These are phyloP conservation scores for Mormyrops attenuatus DNA, from an alignment of 2,797 vertebrate genomes.

Conservation along the genomic window DNA sequence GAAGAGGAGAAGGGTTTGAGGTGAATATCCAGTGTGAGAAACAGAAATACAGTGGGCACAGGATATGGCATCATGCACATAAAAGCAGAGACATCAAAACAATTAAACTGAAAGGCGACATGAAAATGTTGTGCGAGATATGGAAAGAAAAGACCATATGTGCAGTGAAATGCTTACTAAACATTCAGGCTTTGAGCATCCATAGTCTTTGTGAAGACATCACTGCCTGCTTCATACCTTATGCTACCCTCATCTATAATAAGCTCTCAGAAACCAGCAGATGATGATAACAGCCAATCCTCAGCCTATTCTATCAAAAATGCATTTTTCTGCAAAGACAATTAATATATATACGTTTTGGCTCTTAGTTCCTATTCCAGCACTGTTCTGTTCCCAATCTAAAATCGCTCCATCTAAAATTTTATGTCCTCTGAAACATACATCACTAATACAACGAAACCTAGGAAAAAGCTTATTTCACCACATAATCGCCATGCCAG, in stretches of 20 bases:
- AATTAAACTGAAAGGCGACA: background rate
- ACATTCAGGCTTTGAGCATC: background rate
- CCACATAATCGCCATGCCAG: background rate
- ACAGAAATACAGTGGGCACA: background rate
- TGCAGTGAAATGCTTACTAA: background rate
- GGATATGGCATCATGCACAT: too few species aligned
- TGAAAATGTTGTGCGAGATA: background rate
- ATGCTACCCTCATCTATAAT: background rate
- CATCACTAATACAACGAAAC: background rate
- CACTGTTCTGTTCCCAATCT: background rate
- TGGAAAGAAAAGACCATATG: background rate
- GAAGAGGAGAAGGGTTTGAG: background rate
- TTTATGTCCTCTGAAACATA: background rate
- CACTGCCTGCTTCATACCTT: background rate
- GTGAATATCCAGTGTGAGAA: slow-evolving; percentile 5
- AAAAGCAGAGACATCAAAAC: background rate
- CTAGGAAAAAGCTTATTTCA: background rate
- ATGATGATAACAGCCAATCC: background rate
- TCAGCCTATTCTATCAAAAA: background rate
- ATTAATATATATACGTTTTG: background rate
- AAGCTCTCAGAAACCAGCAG: background rate
- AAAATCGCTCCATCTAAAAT: background rate
- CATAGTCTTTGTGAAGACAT: background rate
- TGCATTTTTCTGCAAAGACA: background rate
- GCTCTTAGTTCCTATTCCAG: background rate